Evolutionary conservation across 2,797 vertebrate genomes (phyloP), one percentile per base, ranked within the genome.

Genomic region (Telmatherina bonti): DNA sequence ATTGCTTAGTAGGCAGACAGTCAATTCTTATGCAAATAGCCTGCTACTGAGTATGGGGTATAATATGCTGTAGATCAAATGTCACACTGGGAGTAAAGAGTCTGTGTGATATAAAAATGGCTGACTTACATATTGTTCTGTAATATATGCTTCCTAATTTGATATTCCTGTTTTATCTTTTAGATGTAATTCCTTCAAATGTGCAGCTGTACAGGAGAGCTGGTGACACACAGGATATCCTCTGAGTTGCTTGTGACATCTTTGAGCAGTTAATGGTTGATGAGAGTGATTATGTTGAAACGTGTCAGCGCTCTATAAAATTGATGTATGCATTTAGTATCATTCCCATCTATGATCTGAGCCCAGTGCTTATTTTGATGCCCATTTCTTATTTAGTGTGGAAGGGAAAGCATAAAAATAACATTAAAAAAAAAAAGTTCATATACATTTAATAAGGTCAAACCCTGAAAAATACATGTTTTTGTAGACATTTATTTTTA

Each of bases 11-110:
- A 91, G 92, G 90, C 91, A 92, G 83, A 87, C 89, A 90, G 87
- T 91, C 90, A 89, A 92, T 93, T 91, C 88, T 91, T 92, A 94
- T 95, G 93, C 93, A 93, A 95, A 95, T 94, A 83, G 79, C 74
- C 79, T 53, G 72, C 70, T 85, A 91, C 86, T 81, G 85, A 90
- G 80, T 70, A 64, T 36, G 78, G 87, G 84, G 83, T 91, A 94
- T 93, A 93, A 93, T 94, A 93, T 88, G 88, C 85, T 88, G 88
- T 85, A 90, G 92, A 93, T 94, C 93, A 95, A 93, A 94, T 94
- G 91, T 94, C 92, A 92, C 89, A 84, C 87, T 85, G 88, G 87
- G 91, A 93, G 93, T 93, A 91, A n/a, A 91, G 86, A 91, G 85
- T 87, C 74, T 80, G 85, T 87, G 87, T 90, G 91, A 94, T 93